Evolutionary conservation across 2,797 vertebrate genomes (phyloP).

Genomic region (Fistularia tabacaria): DNA sequence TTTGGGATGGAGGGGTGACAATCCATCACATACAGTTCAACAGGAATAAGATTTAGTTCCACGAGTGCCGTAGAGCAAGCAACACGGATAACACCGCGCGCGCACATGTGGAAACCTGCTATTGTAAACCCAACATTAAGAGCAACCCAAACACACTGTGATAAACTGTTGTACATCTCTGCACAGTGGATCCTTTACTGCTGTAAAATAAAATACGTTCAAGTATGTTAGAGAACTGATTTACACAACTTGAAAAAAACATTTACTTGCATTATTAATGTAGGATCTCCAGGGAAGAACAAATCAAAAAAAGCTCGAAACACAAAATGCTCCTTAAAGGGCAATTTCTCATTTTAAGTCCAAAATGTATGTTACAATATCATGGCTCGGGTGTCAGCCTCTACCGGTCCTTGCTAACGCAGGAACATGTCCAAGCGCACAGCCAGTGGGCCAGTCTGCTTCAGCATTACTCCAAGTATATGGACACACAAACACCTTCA

Average conservation of each 20-base stretch:
- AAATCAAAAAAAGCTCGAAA: constrained; percentile 6
- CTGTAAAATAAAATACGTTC: no score
- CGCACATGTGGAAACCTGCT: constrained; percentile 12
- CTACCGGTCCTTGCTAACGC: not conserved
- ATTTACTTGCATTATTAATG: not conserved
- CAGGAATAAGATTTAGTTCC: constrained; percentile 7
- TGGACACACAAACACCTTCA: constrained; percentile 9
- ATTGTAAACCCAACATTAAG: no score
- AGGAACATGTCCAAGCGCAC: constrained; percentile 1
- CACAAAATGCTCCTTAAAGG: constrained; percentile 16
- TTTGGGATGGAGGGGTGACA: not conserved
- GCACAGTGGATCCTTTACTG: constrained; percentile 24
- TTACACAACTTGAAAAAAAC: constrained; percentile 10
- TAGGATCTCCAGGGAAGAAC: not conserved
- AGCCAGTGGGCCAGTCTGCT: constrained; percentile 10
- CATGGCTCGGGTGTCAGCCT: constrained; percentile 3
- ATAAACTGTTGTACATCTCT: constrained; percentile 9
- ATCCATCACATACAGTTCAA: no score
- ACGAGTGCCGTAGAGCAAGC: constrained; percentile 18
- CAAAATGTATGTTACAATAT: not conserved
- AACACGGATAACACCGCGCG: constrained; percentile 5
- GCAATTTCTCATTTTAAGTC: constrained; percentile 11
- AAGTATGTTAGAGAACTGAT: constrained; percentile 52
- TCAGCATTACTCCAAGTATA: constrained; percentile 12
- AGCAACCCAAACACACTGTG: no score